Percentiles rank a stretch among this genome's conserved stretches.
phyloP scores from a whole-genome alignment of 2,113 vertebrate species.

The Phrynosoma blainvillii region DNA sequence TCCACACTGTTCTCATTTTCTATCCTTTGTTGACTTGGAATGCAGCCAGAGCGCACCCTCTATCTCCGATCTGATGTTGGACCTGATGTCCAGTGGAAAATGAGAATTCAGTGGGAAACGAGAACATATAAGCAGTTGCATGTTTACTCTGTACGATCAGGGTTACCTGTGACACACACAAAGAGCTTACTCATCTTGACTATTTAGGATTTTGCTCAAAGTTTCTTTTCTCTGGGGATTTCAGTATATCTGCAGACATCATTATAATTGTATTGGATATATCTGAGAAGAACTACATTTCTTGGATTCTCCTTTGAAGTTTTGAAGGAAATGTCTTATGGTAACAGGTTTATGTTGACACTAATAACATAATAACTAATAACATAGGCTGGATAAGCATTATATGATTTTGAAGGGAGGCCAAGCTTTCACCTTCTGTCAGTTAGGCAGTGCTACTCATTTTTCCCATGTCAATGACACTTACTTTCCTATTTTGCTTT shows the following conservation, averaged over 20 bases:
- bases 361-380: neutral
- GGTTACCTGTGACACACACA: no score
- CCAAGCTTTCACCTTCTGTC: constrained; percentile 2
- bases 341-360: constrained; percentile 13
- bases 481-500: neutral
- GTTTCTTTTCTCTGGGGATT: neutral
- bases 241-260: neutral
- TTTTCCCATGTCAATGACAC: neutral
- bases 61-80: neutral
- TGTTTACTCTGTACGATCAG: no score
- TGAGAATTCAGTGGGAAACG: neutral
- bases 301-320: neutral
- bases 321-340: neutral
- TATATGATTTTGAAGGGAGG: neutral
- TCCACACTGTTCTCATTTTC: neutral
- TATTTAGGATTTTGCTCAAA: no score
- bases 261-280: constrained; percentile 2
- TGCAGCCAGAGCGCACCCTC: neutral
- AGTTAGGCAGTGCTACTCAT: neutral
- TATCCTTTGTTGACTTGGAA: no score
- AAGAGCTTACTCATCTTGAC: neutral
- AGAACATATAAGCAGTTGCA: no score
- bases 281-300: neutral
- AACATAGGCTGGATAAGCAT: neutral
- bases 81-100: neutral